Evolutionary conservation across 1,140 invertebrate genomes (phyloP).

Genomic region (Archegozetes longisetosus): DNA sequence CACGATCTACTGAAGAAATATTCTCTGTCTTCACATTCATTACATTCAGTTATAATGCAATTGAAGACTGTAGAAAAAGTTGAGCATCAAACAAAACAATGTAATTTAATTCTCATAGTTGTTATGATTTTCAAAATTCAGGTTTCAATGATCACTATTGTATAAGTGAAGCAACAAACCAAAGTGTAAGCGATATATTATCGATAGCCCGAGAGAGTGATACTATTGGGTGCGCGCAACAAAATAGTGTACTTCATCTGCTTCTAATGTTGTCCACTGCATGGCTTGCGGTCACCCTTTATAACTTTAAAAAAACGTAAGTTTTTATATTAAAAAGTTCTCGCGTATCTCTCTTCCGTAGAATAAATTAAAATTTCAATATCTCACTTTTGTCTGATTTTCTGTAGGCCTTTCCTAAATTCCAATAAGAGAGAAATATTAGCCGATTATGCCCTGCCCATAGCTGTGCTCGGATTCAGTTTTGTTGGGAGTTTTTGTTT

Average conservation of each 20-base stretch:
- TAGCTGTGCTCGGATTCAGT: conserved; percentile 34
- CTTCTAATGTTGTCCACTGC: conserved; percentile 45
- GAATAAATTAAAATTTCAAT: neutral
- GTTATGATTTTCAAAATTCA: conserved; percentile 23
- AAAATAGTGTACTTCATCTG: conserved; percentile 42
- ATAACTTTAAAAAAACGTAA: conserved; percentile 38
- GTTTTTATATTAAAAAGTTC: conserved; percentile 20
- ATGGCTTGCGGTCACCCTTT: conserved; percentile 42
- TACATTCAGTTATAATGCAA: conserved; percentile 36
- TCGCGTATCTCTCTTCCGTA: neutral
- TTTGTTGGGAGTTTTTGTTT: conserved; percentile 35
- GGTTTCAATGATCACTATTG: conserved; percentile 39
- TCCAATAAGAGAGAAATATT: conserved; percentile 32
- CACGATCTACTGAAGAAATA: conserved; percentile 38
- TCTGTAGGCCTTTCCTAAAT: conserved; percentile 32
- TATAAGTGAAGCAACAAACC: conserved; percentile 24
- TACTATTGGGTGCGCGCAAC: conserved; percentile 30
- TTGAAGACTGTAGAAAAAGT: conserved; percentile 34
- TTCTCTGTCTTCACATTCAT: conserved; percentile 38
- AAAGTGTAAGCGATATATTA: neutral
- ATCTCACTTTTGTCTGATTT: neutral
- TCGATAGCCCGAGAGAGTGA: no score
- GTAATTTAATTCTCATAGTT: neutral
- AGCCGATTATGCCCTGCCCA: conserved; percentile 36
- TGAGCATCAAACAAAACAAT: neutral